Evolutionary conservation across 2,797 vertebrate genomes (phyloP).

Genomic region (Kryptolebias ocellatus): DNA sequence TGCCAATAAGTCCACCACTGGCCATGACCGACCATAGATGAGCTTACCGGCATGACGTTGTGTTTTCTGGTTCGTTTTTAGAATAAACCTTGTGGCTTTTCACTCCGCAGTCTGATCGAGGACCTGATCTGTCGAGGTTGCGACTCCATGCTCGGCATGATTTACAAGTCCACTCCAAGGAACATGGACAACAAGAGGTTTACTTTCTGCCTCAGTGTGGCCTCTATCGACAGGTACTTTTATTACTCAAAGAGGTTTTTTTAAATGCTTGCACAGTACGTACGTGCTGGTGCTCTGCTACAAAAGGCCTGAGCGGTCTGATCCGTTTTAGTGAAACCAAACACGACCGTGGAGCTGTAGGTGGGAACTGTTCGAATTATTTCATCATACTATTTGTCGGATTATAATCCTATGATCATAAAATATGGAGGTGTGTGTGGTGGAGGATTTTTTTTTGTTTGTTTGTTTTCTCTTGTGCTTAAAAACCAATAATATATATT

Average conservation of each 20-base stretch:
- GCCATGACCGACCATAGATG: too few species aligned
- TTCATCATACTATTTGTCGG: too few species aligned
- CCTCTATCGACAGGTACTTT: slow-evolving; percentile 87
- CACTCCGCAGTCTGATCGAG: slow-evolving; percentile 79
- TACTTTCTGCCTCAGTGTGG: slow-evolving; percentile 85
- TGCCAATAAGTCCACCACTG: too few species aligned
- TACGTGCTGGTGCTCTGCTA: too few species aligned
- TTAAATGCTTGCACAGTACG: too few species aligned
- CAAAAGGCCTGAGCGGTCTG: not conserved
- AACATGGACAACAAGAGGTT: slow-evolving; percentile 88
- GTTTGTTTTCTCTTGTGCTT: too few species aligned
- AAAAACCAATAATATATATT: too few species aligned
- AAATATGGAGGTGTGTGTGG: too few species aligned
- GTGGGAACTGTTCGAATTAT: too few species aligned
- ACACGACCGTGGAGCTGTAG: too few species aligned
- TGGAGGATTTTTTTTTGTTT: too few species aligned
- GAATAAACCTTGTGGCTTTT: not conserved
- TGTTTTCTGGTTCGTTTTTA: not conserved
- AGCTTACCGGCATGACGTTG: not conserved
- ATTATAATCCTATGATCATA: too few species aligned
- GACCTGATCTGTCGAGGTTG: slow-evolving; percentile 86
- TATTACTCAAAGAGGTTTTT: not conserved
- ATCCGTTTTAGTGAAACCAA: not conserved
- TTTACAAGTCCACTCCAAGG: slow-evolving; percentile 87
- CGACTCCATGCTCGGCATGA: slow-evolving; percentile 78